Evolutionary conservation across 2,888 invertebrate genomes (phyloP).

Genomic region (Anoplius nigerrimus): DNA sequence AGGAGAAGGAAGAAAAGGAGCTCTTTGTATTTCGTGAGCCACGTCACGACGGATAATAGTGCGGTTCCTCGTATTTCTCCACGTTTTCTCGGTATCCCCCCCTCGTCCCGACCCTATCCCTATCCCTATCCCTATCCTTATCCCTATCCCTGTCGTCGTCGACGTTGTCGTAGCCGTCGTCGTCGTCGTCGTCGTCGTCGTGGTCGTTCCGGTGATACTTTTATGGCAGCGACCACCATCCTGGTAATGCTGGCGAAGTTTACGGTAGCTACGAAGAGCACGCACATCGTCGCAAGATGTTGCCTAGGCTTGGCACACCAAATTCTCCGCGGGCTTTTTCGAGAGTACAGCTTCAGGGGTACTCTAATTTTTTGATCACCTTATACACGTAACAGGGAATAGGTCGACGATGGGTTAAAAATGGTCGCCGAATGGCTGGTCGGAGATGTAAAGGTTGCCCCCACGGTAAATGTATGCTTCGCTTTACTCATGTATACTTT

Average conservation of each 20-base stretch:
- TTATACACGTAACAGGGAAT: too few relatives aligned
- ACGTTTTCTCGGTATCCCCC: conserved; percentile 3
- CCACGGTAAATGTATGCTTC: too few relatives aligned
- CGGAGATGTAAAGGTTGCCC: too few relatives aligned
- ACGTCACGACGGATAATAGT: conserved; percentile 8
- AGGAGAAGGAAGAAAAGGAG: not conserved
- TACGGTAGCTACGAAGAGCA: not conserved
- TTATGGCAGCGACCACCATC: conserved; percentile 1
- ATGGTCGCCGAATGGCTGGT: too few relatives aligned
- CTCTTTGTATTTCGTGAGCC: conserved; percentile 4
- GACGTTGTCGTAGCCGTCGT: not conserved
- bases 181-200: not conserved
- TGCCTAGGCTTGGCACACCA: not conserved
- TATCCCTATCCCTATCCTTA: too few relatives aligned
- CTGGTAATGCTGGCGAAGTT: not conserved
- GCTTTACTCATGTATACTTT: too few relatives aligned
- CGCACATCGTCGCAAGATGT: not conserved
- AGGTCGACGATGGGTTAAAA: too few relatives aligned
- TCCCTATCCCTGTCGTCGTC: too few relatives aligned
- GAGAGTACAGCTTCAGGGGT: too few relatives aligned
- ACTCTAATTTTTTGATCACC: too few relatives aligned
- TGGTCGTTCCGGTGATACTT: conserved; percentile 1
- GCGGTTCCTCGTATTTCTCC: conserved; percentile 8
- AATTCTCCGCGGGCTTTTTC: too few relatives aligned
- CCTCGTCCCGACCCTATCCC: too few relatives aligned